Base-by-base conservation (phyloP, 1,140 invertebrate species). In the Ceratitis capitata region DNA sequence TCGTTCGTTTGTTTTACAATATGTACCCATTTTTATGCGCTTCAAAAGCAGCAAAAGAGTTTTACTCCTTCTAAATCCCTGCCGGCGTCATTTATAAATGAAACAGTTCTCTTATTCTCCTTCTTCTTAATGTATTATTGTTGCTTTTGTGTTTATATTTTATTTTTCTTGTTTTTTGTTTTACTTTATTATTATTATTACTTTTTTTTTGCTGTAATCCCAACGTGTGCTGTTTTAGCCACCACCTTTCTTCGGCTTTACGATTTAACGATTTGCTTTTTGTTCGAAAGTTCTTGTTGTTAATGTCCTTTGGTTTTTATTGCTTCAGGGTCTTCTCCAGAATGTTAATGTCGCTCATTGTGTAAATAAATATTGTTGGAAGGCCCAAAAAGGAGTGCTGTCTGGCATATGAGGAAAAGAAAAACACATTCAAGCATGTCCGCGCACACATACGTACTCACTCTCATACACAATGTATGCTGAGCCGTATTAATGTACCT, bases 271-370 rank as follows among this genome's bases (percentile, higher is more conserved):
- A 45, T 45, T 78, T n/a, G 35, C 19, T 45, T 78, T 78, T 45
- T 78, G 69, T 78, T 78, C 39, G n/a, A 78, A 78, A 78, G 69
- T 78, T 78, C 39, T 42, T 78, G 69, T 78, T 78, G 69, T 42
- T 78, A 78, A 78, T 78, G 69, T 78, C 16, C 69, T 78, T 78
- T 78, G 69, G 69, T 78, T 78, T 23, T 45, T 78, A 45, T 39
- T 78, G 69, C 69, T 78, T 78, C 69, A 78, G 69, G 69, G 39
- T 78, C 69, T 78, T 78, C 69, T 42, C 39, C n/a, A 42, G 39
- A 78, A 78, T 78, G 69, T 78, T 78, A 78, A 78, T 78, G 69
- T 78, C 69, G 69, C 42, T n/a, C n/a, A 78, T 78, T 78, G 69
- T 78, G 42, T 19, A 47, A 39, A 78, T 47, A 14, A 9, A 47